Base-by-base conservation (phyloP, 2,888 invertebrate species). In the Caenorhabditis japonica region DNA sequence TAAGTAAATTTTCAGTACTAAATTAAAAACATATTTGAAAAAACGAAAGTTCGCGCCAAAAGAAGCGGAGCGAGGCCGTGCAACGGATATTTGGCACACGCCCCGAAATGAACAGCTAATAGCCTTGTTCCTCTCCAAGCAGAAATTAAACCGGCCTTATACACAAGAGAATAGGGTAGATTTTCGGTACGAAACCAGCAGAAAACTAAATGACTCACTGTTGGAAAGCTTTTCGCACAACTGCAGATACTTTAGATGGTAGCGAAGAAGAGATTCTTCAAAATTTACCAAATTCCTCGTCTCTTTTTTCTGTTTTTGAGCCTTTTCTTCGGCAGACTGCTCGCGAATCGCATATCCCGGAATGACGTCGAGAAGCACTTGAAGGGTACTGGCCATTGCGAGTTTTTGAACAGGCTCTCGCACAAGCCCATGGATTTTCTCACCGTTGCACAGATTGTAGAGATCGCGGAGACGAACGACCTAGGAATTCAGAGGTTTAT, bases 281-380 rank as follows among this genome's bases (percentile, higher is more conserved):
- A 91, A 94, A 80, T 92, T 92, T 83, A 92, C 91, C 30, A 94
- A 87, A 19, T 92, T 91, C 52, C 93, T 89, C 0, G 95, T 97
- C 49, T 94, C 94, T 87, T 95, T 95, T 88, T 95, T 96, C 84
- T 95, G 93, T 23, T 80, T 81, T 43, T 87, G 85, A 19, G 75
- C 92, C 91, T 85, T 92, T 90, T 85, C 89, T 71, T 88, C 86
- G 4, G 90, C 89, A 19, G 89, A 88, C 91, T 81, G 76, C 27
- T 85, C 85, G n/a, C 93, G 91, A 53, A 97, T 92, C 83, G 92
- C 92, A 90, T 97, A 99, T 43, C 93, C 92, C 0, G 97, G 97
- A 66, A 97, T 89, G 76, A 97, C 92, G 88, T 97, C 97, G 85
- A 93, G 93, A 88, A 97, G 97, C 25, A 84, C 79, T 88, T 95